Evolutionary conservation across 2,113 vertebrate species (phyloP).

Genomic region (Nymphicus hollandicus): DNA sequence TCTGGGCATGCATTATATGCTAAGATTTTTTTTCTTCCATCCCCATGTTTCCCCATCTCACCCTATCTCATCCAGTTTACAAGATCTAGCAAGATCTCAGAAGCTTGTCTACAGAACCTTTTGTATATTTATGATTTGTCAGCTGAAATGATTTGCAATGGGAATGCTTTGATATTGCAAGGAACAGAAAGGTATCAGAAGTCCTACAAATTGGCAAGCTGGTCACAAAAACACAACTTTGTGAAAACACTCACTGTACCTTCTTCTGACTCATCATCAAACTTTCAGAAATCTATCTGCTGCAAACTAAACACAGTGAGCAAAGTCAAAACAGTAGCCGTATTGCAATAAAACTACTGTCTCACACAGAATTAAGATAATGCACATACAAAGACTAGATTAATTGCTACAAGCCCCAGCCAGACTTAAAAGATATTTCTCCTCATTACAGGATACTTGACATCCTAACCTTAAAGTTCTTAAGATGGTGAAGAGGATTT

Average conservation of each 20-base stretch:
- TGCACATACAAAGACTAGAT: neutral
- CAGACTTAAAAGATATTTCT: neutral
- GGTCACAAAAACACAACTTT: neutral
- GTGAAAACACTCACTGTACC: neutral
- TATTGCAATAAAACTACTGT: neutral
- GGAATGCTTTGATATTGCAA: neutral
- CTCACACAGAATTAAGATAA: neutral
- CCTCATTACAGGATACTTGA: neutral
- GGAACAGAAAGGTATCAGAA: neutral
- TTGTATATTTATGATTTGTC: neutral
- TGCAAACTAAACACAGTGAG: neutral
- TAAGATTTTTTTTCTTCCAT: neutral
- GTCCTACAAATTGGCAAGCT: neutral
- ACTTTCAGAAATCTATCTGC: neutral
- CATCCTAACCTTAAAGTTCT: neutral
- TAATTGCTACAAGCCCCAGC: neutral
- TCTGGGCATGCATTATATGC: neutral
- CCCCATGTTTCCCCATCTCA: fast-evolving
- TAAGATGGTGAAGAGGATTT: neutral
- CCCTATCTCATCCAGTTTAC: neutral
- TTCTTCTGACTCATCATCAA: neutral
- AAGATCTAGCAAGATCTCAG: neutral
- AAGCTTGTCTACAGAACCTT: neutral
- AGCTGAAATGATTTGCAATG: neutral
- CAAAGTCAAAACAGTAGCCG: neutral